A percentile compares a stretch with the other conserved stretches of the same genome.
phyloP scores from a whole-genome alignment of 2,797 vertebrate species.

The Galagoides demidoff region DNA sequence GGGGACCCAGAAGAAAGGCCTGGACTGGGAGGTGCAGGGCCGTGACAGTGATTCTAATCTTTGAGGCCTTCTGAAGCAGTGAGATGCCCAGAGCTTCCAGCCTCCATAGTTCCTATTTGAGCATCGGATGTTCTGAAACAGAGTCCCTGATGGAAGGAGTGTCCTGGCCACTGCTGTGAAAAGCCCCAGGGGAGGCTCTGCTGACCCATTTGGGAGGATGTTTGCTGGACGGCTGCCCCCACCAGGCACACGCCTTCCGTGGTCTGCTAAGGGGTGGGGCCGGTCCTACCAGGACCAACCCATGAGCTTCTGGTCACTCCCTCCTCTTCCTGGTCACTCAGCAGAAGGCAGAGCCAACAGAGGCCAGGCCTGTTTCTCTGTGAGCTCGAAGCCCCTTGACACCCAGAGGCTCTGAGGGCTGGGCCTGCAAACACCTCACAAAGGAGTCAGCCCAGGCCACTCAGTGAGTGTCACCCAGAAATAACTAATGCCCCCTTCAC shows the following conservation, averaged over 20 bases:
- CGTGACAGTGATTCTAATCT: neutral
- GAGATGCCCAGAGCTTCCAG: neutral
- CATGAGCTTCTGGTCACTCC: fast-evolving
- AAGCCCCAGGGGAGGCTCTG: neutral
- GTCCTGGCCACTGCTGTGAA: too few species aligned
- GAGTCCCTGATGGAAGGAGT: neutral
- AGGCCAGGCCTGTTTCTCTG: neutral
- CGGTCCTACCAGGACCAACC: too few species aligned
- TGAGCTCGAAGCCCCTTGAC: fast-evolving
- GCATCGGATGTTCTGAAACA: neutral
- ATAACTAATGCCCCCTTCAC: neutral
- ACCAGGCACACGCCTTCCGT: too few species aligned
- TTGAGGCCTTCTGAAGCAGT: neutral
- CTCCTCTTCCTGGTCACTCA: fast-evolving
- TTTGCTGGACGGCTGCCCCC: neutral
- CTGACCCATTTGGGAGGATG: fast-evolving
- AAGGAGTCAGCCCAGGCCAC: neutral
- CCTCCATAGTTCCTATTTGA: neutral
- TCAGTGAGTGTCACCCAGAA: neutral
- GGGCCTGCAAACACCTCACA: fast-evolving
- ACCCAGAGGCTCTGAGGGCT: fast-evolving
- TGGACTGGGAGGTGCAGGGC: neutral
- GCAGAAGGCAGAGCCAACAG: fast-evolving
- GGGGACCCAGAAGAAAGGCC: neutral
- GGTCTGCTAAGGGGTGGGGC: neutral